phyloP scores from a whole-genome alignment of 1,140 invertebrate genomes.

The Agrypnia vestita region DNA sequence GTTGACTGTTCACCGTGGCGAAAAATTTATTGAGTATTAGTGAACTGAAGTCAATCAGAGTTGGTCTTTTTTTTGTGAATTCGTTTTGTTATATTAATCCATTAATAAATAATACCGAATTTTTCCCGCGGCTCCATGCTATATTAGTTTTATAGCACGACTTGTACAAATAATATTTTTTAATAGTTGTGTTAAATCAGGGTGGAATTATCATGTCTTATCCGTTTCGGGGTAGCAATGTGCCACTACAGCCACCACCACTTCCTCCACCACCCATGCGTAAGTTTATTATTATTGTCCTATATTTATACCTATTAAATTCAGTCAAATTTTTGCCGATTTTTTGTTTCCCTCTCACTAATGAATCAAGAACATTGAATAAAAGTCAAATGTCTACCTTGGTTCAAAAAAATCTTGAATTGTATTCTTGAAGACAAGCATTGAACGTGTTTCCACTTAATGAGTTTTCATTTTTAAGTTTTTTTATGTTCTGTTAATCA shows the following conservation, averaged over 20 bases:
- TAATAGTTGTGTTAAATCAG: too few relatives aligned
- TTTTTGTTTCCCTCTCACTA: not conserved
- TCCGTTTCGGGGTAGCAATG: constrained; percentile 46
- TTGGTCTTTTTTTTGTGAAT: too few relatives aligned
- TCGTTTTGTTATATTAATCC: too few relatives aligned
- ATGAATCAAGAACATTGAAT: not conserved
- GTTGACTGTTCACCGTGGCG: too few relatives aligned
- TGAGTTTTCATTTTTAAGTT: too few relatives aligned
- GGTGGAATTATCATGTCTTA: constrained; percentile 32
- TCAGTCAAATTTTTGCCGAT: not conserved
- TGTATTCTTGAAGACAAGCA: not conserved
- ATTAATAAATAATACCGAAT: too few relatives aligned
- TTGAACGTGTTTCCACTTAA: not conserved
- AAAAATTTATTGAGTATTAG: too few relatives aligned
- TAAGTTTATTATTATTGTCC: constrained; percentile 5
- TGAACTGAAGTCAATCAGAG: too few relatives aligned
- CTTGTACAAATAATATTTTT: too few relatives aligned
- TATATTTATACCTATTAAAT: not conserved
- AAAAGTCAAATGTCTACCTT: not conserved
- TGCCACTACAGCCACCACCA: constrained; percentile 38
- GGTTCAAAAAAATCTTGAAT: not conserved
- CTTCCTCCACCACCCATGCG: constrained; percentile 48
- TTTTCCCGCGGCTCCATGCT: too few relatives aligned
- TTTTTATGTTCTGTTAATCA: too few relatives aligned
- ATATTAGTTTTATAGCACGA: too few relatives aligned